Base-by-base conservation (phyloP, 2,888 invertebrate genomes). In the Hirtodrosophila cameraria region DNA sequence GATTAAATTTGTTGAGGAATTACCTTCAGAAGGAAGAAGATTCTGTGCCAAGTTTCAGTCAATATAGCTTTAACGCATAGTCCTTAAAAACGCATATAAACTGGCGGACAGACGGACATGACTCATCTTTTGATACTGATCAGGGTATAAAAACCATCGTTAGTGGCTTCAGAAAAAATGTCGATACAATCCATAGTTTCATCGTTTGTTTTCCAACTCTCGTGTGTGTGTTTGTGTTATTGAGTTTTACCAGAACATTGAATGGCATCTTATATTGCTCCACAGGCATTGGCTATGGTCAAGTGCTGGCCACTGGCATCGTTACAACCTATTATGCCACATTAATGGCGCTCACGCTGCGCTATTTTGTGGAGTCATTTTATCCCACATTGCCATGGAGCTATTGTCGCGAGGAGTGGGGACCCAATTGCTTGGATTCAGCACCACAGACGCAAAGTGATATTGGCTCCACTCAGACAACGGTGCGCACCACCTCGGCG, bases 311-410 rank as follows among this genome's bases (percentile, higher is more conserved):
- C 4, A 92, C 92, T 1, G 90, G 90, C 20, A 92, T 92, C 52
- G 93, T 94, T 0, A 92, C 93, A 9, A 93, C 94, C 7, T 95
- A 94, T 79, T 95, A 94, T 88, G 93, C 93, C 65, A 92, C 93
- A 3, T 79, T 94, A 46, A 94, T 94, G 94, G 94, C 94, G 0
- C 80, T 94, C 41, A 93, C 93, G 0, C 82, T 94, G 16, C 93
- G 92, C 75, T 94, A 94, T 87, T 91, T 94, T 68, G 86, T 93
- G 50, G 92, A 92, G 36, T 94, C 94, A 1, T 94, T 94, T 80
- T 91, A 91, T 42, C 81, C 92, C 0, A 90, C 91, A 2, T 87
- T 94, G 23, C 94, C 94, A 0, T 94, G 94, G 94, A 91, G 93
- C 4, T 88, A 90, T 28, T 94, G 94, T 72, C 89, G 92, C 25